These are phyloP conservation scores for Microctenopoma lineatum DNA, from an alignment of 2,797 vertebrate genomes.

Conservation along the genomic window DNA sequence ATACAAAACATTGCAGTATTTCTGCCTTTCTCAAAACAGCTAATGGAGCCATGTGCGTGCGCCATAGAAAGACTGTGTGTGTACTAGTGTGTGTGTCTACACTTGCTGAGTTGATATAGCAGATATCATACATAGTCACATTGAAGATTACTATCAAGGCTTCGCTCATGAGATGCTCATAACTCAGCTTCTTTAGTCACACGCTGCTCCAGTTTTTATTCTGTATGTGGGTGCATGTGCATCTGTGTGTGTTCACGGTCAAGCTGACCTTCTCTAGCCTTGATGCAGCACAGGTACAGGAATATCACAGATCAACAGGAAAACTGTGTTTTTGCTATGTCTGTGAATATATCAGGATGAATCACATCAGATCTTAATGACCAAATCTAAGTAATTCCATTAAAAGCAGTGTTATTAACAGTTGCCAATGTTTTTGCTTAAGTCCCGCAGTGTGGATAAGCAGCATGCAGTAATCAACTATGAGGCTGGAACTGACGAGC, in stretches of 20 bases:
- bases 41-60: too few relatives aligned
- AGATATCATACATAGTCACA: constrained; percentile 12
- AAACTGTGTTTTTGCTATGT: neutral
- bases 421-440: constrained; percentile 45
- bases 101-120: constrained; percentile 28
- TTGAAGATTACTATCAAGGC: constrained; percentile 19
- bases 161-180: constrained; percentile 34
- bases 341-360: neutral
- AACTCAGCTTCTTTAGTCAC: neutral
- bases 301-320: neutral
- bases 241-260: neutral
- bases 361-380: neutral
- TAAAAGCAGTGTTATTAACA: neutral
- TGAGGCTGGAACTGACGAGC: constrained; percentile 90
- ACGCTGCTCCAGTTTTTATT: neutral
- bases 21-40: too few relatives aligned
- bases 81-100: too few relatives aligned
- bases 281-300: neutral
- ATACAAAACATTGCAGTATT: too few relatives aligned
- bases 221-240: too few relatives aligned
- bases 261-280: neutral
- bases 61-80: too few relatives aligned
- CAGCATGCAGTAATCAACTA: constrained; percentile 99
- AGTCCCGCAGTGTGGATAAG: constrained; percentile 95
- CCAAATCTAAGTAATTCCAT: neutral